Evolutionary conservation across 2,113 vertebrate species (phyloP).

Genomic region (Acanthisitta chloris): DNA sequence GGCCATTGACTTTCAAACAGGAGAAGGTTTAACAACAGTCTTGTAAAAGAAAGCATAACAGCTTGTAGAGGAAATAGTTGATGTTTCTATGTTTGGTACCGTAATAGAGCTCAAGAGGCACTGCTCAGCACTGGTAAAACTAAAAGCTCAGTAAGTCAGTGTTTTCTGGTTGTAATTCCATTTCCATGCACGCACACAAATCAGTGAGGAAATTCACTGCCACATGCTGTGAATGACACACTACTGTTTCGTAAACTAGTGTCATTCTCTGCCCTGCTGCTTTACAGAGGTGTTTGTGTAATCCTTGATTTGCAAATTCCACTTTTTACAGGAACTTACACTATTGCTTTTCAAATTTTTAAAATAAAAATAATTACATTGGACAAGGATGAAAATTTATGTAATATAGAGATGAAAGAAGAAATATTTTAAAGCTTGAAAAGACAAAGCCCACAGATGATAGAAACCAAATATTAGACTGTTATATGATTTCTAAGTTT

Average conservation of each 20-base stretch:
- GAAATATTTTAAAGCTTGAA: not conserved
- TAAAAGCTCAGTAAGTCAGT: fast-evolving
- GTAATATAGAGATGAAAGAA: not conserved
- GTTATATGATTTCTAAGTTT: not conserved
- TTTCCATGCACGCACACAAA: not conserved
- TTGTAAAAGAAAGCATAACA: not conserved
- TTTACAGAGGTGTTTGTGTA: not conserved
- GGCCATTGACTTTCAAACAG: not conserved
- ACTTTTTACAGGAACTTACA: not conserved
- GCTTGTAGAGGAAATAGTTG: not conserved
- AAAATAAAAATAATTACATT: not conserved
- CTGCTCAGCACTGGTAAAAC: not conserved
- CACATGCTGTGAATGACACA: fast-evolving
- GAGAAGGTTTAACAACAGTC: not conserved
- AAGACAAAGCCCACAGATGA: not conserved
- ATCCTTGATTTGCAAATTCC: not conserved
- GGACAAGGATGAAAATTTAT: not conserved
- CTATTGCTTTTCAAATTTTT: not conserved
- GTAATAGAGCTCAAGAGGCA: not conserved
- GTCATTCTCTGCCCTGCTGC: not conserved
- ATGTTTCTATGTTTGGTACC: not conserved
- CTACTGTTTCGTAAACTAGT: not conserved
- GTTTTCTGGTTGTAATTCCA: not conserved
- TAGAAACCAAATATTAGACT: not conserved
- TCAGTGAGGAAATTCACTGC: not conserved